Evolutionary conservation across 2,888 invertebrate species (phyloP), one percentile per base, ranked within the genome.

Genomic region (Ornithoptera priamus): DNA sequence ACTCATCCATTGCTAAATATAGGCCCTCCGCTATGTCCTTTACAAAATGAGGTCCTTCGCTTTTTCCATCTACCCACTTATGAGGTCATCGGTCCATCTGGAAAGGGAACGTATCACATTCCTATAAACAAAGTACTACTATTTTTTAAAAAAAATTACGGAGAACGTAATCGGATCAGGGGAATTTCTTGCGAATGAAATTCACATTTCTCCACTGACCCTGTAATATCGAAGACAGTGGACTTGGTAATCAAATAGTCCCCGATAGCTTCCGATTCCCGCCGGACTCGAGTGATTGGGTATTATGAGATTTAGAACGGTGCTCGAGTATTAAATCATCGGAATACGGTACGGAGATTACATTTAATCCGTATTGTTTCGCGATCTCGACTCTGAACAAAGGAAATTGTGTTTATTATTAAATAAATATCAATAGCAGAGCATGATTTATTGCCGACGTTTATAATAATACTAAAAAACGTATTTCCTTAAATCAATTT

Each of bases 241-340:
- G 71, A 72, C 67, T 69, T 61, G 57, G 73, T 78, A 84, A 81
- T 85, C 79, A 78, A 78, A 80, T 82, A 77, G 76, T 76, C 67
- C 74, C 75, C 72, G 75, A 72, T 77, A 72, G 72, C 73, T 74
- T 73, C 79, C 77, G 77, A 70, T 65, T 82, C 84, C 85, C 84
- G 65, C 64, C 73, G 83, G 85, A 78, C 77, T 72, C 79, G 85
- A 84, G 88, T 87, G 87, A 90, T 90, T 89, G 91, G 89, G 89
- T 89, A 87, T 90, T 90, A 89, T 84, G 83, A 88, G 90, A 91
- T 90, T 90, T 85, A 78, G 75, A 80, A 74, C 78, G 78, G 79
- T 78, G 70, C 76, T 67, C 66, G 65, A 69, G 78, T 82, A 87
- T 87, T 90, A 89, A 89, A 90, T 90, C 89, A 87, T 85, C 79